Evolutionary conservation across 2,888 invertebrate species (phyloP).

Genomic region (Athrips mouffetella): DNA sequence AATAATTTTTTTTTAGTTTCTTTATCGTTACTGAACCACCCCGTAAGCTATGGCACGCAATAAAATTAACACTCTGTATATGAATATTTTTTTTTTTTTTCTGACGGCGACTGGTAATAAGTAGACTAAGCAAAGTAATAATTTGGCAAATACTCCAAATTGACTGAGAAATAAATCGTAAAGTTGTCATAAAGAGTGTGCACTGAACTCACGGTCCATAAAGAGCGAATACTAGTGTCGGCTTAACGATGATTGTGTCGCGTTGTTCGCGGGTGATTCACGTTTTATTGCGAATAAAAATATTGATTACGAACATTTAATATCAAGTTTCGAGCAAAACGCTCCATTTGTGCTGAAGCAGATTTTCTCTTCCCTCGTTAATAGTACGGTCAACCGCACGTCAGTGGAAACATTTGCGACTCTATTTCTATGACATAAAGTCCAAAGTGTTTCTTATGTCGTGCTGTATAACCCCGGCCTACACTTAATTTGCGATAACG

Average conservation of each 20-base stretch:
- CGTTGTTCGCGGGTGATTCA: constrained; percentile 38
- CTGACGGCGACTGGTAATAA: neutral
- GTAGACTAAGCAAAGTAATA: neutral
- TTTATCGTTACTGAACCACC: too few species aligned
- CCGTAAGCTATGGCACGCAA: too few species aligned
- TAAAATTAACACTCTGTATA: too few species aligned
- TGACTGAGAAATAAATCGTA: neutral
- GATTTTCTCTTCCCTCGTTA: too few species aligned
- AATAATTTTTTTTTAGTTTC: too few species aligned
- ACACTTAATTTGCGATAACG: too few species aligned
- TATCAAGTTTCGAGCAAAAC: neutral
- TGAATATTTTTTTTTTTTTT: too few species aligned
- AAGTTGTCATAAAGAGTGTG: neutral
- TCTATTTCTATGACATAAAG: too few species aligned
- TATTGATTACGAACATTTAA: constrained; percentile 26
- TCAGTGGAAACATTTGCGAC: too few species aligned
- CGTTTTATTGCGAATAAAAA: constrained; percentile 55
- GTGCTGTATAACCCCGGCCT: too few species aligned
- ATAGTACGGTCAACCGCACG: too few species aligned
- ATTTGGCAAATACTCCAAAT: neutral
- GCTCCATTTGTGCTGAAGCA: neutral
- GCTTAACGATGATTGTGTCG: constrained; percentile 58
- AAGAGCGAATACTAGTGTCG: constrained; percentile 31
- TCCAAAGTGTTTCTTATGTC: too few species aligned
- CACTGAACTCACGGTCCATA: constrained; percentile 34